phyloP scores from a whole-genome alignment of 2,797 vertebrate species.

The Anguilla marmorata region DNA sequence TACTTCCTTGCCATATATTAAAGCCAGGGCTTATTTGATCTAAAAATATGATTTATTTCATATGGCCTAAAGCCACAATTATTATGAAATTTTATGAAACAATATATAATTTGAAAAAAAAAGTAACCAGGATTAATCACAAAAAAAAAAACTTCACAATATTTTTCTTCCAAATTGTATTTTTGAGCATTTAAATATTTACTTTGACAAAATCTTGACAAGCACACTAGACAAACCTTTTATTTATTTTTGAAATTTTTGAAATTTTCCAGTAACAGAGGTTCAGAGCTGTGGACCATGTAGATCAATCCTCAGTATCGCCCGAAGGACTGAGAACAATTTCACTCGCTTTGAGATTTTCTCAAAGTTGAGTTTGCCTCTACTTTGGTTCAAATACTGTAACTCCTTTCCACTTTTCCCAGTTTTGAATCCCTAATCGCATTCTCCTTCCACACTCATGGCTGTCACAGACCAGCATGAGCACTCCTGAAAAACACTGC shows the following conservation, averaged over 20 bases:
- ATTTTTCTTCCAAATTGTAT: background rate
- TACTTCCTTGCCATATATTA: conserved; percentile 30
- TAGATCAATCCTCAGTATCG: background rate
- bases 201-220: background rate
- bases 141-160: background rate
- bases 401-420: background rate
- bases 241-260: background rate
- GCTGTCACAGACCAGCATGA: no score
- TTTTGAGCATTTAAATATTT: background rate
- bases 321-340: background rate
- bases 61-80: conserved; percentile 28
- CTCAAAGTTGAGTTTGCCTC: background rate
- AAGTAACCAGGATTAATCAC: conserved; percentile 20
- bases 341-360: background rate
- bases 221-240: background rate
- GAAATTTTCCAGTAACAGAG: background rate
- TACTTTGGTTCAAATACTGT: background rate
- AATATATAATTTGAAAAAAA: conserved; percentile 12
- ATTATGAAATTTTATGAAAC: conserved; percentile 10
- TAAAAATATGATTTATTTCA: conserved; percentile 34
- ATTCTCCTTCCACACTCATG: no score
- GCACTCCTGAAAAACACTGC: no score
- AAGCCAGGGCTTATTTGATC: conserved; percentile 21
- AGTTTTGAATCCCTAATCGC: background rate
- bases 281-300: background rate